Percentiles rank a stretch among this genome's conserved stretches.
Conservation (phyloP, 2,113 vertebrate genomes). For the Carassius auratus region DNA sequence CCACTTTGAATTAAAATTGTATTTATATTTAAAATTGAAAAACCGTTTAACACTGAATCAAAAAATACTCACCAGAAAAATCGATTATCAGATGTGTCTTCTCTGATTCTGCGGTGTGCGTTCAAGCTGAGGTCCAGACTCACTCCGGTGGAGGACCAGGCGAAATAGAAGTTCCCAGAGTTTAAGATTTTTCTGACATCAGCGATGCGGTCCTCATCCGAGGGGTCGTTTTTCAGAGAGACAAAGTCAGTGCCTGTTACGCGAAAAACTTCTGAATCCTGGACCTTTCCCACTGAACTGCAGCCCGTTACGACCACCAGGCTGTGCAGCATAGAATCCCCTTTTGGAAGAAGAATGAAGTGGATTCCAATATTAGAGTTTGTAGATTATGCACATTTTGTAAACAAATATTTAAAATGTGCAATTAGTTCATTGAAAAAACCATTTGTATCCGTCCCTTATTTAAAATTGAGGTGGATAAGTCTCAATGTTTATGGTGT, state of each 20-base stretch:
- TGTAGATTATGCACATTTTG: background rate
- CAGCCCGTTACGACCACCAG: conserved; percentile 95
- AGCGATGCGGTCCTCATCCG: conserved; percentile 89
- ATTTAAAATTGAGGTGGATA: background rate
- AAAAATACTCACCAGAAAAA: conserved; percentile 93
- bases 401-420: background rate
- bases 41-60: background rate
- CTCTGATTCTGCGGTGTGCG: conserved; percentile 89
- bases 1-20: background rate
- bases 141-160: conserved; percentile 88
- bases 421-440: background rate
- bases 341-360: conserved; percentile 66
- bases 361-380: background rate
- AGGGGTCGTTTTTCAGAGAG: conserved; percentile 83
- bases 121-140: conserved; percentile 95
- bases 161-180: conserved; percentile 97
- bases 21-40: background rate
- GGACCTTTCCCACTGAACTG: conserved; percentile 96
- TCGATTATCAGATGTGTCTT: conserved; percentile 92
- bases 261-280: conserved; percentile 96
- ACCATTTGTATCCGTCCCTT: background rate
- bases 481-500: background rate
- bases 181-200: conserved; percentile 95
- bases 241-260: conserved; percentile 97
- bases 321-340: conserved; percentile 91